Evolutionary conservation across 1,140 invertebrate genomes (phyloP), one percentile per base, ranked within the genome.

Genomic region (Calosoma granatense): DNA sequence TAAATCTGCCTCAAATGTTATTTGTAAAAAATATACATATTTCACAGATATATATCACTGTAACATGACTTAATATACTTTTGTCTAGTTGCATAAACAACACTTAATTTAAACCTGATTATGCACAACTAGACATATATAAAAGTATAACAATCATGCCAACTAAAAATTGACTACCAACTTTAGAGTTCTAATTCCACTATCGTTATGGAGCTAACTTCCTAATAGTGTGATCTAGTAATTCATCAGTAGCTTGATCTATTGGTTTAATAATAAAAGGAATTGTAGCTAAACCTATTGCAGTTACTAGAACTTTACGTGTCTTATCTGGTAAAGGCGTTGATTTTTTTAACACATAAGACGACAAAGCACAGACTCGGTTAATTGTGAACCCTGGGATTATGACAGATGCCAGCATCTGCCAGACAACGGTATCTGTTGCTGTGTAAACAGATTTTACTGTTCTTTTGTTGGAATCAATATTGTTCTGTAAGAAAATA

Each of bases 311-410:
- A 80, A 81, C 80, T 71, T 85, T 83, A 66, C 78, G 72, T 55
- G 78, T 70, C 51, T 66, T 69, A 19, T 69, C 63, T 9, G 78
- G 74, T 1, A 84, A 56, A 56, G 62, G 73, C 57, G 70, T 73
- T 55, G 60, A 72, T 64, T 73, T 80, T 26, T 66, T 76, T 22
- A 91, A 70, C 0, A 77, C 36, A 58, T 70, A 79, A 54, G 74
- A 72, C 1, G 84, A 80, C 19, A 74, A 64, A 11, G 80, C 81
- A 72, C 88, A 94, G 56, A 92, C 74, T 64, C 92, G 73, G 73
- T 98, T 97, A 55, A 98, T 97, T 6, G 89, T 89, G 57, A 92
- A 82, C 19, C 95, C 95, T 20, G 95, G 94, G 61, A 98, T 85
- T 20, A 86, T 77, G 1, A 98, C 87, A 2, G 93, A 96, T 4